These are phyloP conservation scores for Tenebrosternarchus preto DNA, from an alignment of 2,113 vertebrate species.

Conservation along the genomic window DNA sequence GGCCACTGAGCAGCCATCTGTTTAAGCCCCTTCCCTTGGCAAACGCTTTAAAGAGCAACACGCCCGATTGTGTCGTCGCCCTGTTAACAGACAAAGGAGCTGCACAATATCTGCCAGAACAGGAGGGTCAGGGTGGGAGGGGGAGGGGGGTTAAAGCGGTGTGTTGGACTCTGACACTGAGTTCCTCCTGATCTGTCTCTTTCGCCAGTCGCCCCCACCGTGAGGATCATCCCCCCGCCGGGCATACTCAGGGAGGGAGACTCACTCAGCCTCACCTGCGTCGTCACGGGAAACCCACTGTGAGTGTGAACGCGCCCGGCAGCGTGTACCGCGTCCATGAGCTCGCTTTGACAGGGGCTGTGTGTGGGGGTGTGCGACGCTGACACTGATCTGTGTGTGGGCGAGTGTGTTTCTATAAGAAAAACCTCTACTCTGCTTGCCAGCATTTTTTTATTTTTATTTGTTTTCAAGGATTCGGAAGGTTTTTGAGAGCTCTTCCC, in stretches of 20 bases:
- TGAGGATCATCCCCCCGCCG: slow-evolving; percentile 81
- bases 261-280: slow-evolving; percentile 82
- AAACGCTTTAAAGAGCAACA: neutral
- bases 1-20: slow-evolving; percentile 46
- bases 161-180: neutral
- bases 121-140: neutral
- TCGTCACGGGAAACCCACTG: slow-evolving; percentile 84
- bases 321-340: slow-evolving; percentile 7
- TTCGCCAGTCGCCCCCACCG: slow-evolving; percentile 82
- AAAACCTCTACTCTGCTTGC: slow-evolving; percentile 9
- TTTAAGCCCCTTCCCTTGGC: slow-evolving; percentile 45
- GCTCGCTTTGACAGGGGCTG: slow-evolving; percentile 10
- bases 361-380: slow-evolving; percentile 5
- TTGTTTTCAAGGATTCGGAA: neutral
- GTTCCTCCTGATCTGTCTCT: slow-evolving; percentile 41
- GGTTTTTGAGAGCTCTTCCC: slow-evolving; percentile 24
- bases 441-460: neutral
- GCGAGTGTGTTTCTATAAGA: slow-evolving; percentile 1
- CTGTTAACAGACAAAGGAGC: too few species aligned
- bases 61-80: too few species aligned
- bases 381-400: slow-evolving; percentile 34
- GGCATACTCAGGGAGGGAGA: slow-evolving; percentile 87
- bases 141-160: neutral
- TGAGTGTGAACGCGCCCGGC: slow-evolving; percentile 66
- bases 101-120: neutral